Percentiles rank a stretch among this genome's conserved stretches.
Conservation (phyloP, 2,113 vertebrate genomes). For the Copsychus sechellarum region DNA sequence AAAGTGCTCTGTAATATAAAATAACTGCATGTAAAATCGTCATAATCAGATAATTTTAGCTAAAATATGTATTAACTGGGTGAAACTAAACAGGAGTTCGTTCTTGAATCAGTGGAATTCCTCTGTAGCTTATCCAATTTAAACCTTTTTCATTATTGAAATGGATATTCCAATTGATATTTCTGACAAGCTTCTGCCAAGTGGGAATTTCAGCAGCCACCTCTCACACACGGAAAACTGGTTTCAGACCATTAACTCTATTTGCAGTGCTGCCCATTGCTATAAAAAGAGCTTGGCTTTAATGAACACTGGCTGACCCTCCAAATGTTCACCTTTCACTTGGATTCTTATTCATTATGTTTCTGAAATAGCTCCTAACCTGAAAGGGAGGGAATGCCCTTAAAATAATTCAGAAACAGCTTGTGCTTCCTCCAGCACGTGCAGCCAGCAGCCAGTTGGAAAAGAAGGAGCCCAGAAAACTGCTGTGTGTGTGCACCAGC, state of each 20-base stretch:
- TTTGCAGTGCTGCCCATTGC: constrained; percentile 26
- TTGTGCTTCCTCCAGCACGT: background rate
- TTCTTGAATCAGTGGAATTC: constrained; percentile 26
- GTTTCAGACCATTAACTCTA: constrained; percentile 25
- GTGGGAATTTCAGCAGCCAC: background rate
- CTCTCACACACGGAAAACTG: background rate
- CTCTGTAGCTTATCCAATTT: constrained; percentile 39
- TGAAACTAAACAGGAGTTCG: constrained; percentile 46
- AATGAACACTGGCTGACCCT: constrained; percentile 49
- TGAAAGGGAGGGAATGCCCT: constrained; percentile 33
- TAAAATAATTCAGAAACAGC: background rate
- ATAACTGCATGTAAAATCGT: constrained; percentile 15
- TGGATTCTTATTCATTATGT: constrained; percentile 19
- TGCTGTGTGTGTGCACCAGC: background rate
- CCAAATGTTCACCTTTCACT: constrained; percentile 22
- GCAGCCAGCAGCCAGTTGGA: background rate
- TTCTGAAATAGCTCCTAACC: constrained; percentile 19
- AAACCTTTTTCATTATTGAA: constrained; percentile 16
- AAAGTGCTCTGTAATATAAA: background rate
- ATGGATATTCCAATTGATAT: constrained; percentile 12
- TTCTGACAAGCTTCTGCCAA: constrained; percentile 24
- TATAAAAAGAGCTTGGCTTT: constrained; percentile 22
- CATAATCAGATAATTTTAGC: constrained; percentile 41
- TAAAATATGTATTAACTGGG: constrained; percentile 5
- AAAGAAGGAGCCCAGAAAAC: background rate